These are phyloP conservation scores for Chaetodon trifascialis DNA, from an alignment of 2,113 vertebrate species.

Conservation along the genomic window DNA sequence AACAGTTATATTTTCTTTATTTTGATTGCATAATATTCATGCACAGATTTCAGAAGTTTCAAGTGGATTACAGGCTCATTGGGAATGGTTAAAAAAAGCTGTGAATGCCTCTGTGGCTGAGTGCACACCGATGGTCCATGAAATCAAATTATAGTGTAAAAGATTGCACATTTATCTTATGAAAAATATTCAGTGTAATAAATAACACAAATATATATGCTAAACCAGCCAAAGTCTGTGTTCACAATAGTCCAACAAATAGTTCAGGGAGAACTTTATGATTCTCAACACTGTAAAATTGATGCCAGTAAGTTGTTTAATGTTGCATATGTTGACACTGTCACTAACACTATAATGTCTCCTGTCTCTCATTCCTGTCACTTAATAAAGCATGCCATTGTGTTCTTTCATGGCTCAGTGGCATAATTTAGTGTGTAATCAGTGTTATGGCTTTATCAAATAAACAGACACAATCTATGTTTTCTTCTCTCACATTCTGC, in stretches of 20 bases:
- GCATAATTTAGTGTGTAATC: not conserved
- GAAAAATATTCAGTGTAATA: constrained; percentile 2
- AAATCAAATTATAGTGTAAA: constrained; percentile 18
- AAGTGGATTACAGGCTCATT: not conserved
- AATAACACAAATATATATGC: constrained; percentile 6
- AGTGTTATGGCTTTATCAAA: not conserved
- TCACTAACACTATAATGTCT: not conserved
- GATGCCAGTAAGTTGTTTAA: not conserved
- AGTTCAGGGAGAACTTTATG: not conserved
- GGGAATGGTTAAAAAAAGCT: not conserved
- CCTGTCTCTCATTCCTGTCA: not conserved
- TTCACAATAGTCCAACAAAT: not conserved
- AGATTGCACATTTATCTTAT: not conserved
- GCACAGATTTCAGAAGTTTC: too few relatives aligned
- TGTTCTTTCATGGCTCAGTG: not conserved
- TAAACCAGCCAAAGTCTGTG: not conserved
- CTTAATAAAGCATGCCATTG: constrained; percentile 8
- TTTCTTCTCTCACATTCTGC: not conserved
- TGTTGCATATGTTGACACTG: too few relatives aligned
- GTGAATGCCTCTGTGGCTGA: not conserved
- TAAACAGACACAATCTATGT: not conserved
- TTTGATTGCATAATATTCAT: not conserved
- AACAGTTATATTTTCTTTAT: not conserved
- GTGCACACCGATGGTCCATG: not conserved
- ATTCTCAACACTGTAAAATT: not conserved